Conservation (phyloP, 2,113 vertebrate genomes). For the Sander lucioperca region DNA sequence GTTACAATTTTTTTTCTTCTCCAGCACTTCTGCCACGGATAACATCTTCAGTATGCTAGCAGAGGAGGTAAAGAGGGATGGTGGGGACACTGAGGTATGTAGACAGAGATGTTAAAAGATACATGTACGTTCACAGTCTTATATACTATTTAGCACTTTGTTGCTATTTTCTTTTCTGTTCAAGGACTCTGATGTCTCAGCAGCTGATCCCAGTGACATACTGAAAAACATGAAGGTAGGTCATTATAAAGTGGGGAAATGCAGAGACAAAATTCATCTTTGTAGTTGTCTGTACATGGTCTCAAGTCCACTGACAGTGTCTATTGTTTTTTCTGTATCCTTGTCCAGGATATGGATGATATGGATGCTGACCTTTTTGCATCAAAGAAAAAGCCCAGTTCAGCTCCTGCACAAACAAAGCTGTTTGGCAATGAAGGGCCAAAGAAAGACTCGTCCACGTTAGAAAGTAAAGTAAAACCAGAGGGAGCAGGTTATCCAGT, state of each 20-base stretch:
- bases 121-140: not conserved
- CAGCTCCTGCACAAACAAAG: slow-evolving; percentile 75
- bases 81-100: slow-evolving; percentile 68
- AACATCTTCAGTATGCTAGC: slow-evolving; percentile 82
- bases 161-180: slow-evolving; percentile 9
- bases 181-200: slow-evolving; percentile 70
- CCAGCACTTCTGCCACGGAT: slow-evolving; percentile 82
- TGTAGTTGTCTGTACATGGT: not conserved
- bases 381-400: slow-evolving; percentile 78
- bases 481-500: slow-evolving; percentile 58
- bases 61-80: slow-evolving; percentile 76
- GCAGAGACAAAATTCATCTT: not conserved
- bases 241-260: not conserved
- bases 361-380: slow-evolving; percentile 89
- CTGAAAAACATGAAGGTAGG: slow-evolving; percentile 85
- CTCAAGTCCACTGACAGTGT: not conserved
- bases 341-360: slow-evolving; percentile 87
- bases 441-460: slow-evolving; percentile 41
- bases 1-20: slow-evolving; percentile 3
- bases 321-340: not conserved
- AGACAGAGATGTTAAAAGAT: not conserved
- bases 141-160: not conserved
- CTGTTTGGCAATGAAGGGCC: slow-evolving; percentile 44
- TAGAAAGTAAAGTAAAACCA: slow-evolving; percentile 38
- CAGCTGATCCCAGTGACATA: slow-evolving; percentile 82